These are phyloP conservation scores for Rhea pennata DNA, from an alignment of 2,113 vertebrate species.

Conservation along the genomic window DNA sequence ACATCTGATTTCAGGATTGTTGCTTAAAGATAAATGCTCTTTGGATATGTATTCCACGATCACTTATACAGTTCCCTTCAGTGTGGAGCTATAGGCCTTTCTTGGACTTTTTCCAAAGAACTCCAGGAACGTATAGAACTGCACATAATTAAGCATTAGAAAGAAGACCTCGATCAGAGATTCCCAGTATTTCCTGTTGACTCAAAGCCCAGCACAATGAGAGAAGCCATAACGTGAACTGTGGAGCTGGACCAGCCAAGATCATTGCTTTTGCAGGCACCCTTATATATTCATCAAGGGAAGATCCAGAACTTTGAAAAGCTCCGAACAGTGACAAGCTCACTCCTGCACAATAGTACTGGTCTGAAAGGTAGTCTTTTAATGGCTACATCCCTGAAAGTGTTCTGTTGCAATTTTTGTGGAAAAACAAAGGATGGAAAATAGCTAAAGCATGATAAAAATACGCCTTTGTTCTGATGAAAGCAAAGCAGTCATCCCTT, in stretches of 20 bases:
- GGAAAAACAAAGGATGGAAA: background rate
- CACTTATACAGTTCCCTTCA: background rate
- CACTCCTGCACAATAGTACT: background rate
- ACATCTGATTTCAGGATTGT: background rate
- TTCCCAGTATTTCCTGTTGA: background rate
- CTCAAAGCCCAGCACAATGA: background rate
- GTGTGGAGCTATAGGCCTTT: background rate
- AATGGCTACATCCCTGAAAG: background rate
- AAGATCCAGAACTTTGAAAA: background rate
- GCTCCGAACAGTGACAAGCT: background rate
- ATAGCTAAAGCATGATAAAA: background rate
- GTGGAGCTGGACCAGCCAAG: background rate
- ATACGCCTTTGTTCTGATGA: background rate
- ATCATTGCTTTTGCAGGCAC: background rate
- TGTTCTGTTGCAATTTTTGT: background rate
- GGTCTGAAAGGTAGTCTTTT: background rate
- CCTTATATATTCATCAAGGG: background rate
- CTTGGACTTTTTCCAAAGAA: background rate
- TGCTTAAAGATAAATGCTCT: background rate
- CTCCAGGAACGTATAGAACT: background rate
- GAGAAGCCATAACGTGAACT: background rate
- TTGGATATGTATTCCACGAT: background rate
- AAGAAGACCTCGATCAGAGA: background rate
- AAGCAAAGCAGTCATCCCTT: background rate
- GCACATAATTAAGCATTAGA: background rate